Conservation (phyloP, 2,888 invertebrate genomes). For the Mimachlamys varia region DNA sequence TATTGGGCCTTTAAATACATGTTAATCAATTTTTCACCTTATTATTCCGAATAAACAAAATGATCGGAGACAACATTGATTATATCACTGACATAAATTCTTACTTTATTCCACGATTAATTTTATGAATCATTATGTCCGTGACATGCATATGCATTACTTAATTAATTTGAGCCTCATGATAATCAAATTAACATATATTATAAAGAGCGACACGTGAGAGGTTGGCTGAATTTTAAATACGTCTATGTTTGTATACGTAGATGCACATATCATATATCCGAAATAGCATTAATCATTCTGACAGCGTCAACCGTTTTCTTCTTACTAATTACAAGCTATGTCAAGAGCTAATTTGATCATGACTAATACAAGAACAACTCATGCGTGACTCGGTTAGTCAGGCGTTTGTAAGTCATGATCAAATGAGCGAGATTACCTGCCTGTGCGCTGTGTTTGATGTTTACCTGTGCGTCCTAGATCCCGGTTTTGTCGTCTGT, state of each 20-base stretch:
- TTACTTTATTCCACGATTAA: too few relatives aligned
- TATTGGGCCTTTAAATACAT: too few relatives aligned
- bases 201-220: neutral
- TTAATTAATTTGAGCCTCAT: neutral
- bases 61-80: too few relatives aligned
- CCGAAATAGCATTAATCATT: neutral
- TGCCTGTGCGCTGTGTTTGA: neutral
- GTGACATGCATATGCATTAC: neutral
- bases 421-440: neutral
- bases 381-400: conserved; percentile 25
- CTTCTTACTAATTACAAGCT: neutral
- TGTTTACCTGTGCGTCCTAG: conserved; percentile 17
- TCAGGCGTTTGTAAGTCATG: conserved; percentile 26
- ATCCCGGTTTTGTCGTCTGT: neutral
- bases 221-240: neutral
- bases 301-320: neutral
- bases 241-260: neutral
- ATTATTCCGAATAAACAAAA: too few relatives aligned
- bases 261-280: neutral
- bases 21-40: too few relatives aligned
- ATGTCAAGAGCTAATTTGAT: conserved; percentile 23
- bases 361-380: conserved; percentile 19
- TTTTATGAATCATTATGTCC: too few relatives aligned
- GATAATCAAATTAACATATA: neutral
- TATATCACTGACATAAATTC: too few relatives aligned